phyloP scores from a whole-genome alignment of 2,113 vertebrate species.

The Prionailurus viverrinus region DNA sequence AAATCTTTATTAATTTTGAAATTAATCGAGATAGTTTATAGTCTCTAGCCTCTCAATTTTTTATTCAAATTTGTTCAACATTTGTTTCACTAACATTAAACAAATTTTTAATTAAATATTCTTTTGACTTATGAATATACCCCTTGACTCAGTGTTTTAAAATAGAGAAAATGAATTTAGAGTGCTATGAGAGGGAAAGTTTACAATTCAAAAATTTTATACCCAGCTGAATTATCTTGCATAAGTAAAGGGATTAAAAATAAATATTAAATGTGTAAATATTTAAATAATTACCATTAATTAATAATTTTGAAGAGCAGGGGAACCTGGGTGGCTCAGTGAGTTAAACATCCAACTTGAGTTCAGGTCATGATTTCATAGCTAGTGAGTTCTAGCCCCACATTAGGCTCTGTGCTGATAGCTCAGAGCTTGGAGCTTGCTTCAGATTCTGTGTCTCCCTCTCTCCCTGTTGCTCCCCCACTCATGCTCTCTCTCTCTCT shows the following conservation, averaged over 20 bases:
- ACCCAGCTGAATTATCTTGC: slow-evolving; percentile 7
- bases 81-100: neutral
- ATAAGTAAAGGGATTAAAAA: neutral
- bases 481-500: too few relatives aligned
- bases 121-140: neutral
- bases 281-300: neutral
- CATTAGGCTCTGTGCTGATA: too few relatives aligned
- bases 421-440: too few relatives aligned
- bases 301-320: slow-evolving; percentile 16
- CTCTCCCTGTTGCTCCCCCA: too few relatives aligned
- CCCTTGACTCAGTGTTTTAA: neutral
- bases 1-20: neutral
- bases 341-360: too few relatives aligned
- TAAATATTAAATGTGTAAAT: neutral
- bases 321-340: too few relatives aligned
- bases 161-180: neutral
- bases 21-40: neutral
- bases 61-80: neutral
- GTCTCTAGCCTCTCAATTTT: neutral
- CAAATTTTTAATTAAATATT: neutral
- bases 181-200: neutral
- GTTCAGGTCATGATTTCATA: too few relatives aligned
- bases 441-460: too few relatives aligned
- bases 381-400: too few relatives aligned
- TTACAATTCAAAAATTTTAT: neutral